A percentile compares a stretch with the other conserved stretches of the same genome.
phyloP scores from a whole-genome alignment of 37 sponge, comb jelly and placozoan species.

The Oscarella lobularis region DNA sequence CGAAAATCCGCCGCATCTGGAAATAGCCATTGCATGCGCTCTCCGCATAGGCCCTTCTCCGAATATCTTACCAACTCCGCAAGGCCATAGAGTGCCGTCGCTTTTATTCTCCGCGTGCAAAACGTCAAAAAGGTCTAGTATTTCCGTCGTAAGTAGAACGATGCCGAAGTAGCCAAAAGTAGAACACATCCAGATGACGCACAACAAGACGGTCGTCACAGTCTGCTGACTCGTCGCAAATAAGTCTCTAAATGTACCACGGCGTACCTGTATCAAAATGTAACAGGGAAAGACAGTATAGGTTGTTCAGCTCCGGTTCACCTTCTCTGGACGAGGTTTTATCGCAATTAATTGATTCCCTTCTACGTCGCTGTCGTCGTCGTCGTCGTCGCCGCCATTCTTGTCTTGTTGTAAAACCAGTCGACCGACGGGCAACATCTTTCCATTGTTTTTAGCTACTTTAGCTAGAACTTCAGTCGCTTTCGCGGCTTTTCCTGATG shows the following conservation, averaged over 20 bases:
- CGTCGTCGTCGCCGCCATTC: no score
- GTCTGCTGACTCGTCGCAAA: not conserved
- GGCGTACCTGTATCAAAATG: not conserved
- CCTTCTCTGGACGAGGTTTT: no score
- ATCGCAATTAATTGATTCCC: no score
- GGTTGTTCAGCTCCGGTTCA: no score
- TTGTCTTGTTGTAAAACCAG: no score
- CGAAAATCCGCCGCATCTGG: no score
- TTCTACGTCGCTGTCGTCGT: not conserved
- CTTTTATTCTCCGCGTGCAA: not conserved
- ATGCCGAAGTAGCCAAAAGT: not conserved
- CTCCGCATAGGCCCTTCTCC: no score
- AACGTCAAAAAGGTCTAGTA: not conserved
- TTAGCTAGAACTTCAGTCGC: constrained; percentile 34
- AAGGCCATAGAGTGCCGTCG: not conserved
- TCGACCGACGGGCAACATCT: constrained; percentile 11
- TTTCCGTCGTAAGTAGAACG: not conserved
- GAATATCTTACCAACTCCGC: not conserved
- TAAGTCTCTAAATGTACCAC: not conserved
- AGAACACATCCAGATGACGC: not conserved
- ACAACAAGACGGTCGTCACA: not conserved
- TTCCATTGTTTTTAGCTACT: constrained; percentile 39
- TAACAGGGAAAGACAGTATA: no score
- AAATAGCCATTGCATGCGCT: no score
- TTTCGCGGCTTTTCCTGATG: constrained; percentile 25